Evolutionary conservation across 2,113 vertebrate genomes (phyloP).

Genomic region (Barbus barbus): DNA sequence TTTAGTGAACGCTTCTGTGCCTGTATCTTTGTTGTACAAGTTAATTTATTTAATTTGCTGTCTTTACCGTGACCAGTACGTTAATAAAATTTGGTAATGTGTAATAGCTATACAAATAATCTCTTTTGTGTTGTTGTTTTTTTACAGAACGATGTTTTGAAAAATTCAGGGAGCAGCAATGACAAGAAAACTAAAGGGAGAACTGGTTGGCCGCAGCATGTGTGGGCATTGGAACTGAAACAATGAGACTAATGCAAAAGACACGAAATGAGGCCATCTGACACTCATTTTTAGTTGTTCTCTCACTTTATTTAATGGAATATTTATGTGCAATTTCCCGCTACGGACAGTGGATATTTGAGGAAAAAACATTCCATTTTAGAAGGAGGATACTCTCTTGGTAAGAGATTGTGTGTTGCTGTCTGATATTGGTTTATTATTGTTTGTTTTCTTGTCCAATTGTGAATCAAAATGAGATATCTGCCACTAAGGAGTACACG

Average conservation of each 20-base stretch:
- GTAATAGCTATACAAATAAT: not conserved
- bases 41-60: not conserved
- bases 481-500: constrained; percentile 76
- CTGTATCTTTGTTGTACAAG: not conserved
- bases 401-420: constrained; percentile 78
- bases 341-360: constrained; percentile 82
- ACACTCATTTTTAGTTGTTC: constrained; percentile 63
- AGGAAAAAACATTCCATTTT: constrained; percentile 88
- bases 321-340: constrained; percentile 95
- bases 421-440: constrained; percentile 77
- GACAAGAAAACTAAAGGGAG: constrained; percentile 99
- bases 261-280: constrained; percentile 52
- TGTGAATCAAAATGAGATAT: constrained; percentile 69
- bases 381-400: constrained; percentile 84
- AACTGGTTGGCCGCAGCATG: constrained; percentile 98
- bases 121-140: constrained; percentile 11
- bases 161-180: constrained; percentile 86
- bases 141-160: constrained; percentile 90
- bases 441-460: constrained; percentile 71
- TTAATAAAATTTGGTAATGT: not conserved
- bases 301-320: constrained; percentile 73
- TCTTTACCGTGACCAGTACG: not conserved
- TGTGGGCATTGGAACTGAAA: constrained; percentile 99
- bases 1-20: not conserved
- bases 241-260: constrained; percentile 78